Evolutionary conservation across 92 coral and sea anemone species (phyloP), one percentile per base, ranked within the genome.

Genomic region (Galaxea fascicularis): DNA sequence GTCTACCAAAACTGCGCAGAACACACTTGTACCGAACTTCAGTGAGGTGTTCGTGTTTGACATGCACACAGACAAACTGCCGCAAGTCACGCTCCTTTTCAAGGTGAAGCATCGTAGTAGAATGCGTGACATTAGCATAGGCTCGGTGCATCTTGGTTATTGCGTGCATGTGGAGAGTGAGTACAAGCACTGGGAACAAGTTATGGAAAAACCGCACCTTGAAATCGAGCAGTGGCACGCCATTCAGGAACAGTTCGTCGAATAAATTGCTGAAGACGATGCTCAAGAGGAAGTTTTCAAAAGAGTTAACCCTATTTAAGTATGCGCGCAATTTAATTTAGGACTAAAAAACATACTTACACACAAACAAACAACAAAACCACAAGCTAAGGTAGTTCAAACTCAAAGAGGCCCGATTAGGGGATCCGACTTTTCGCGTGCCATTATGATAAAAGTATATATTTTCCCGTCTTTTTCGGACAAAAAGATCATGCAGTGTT

Each of bases 181-280:
- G 81, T 93, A 93, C 85, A 97, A 91, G 77, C 99, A 97, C 85
- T 97, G 98, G 97, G 99, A 92, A 54, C 95, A 93, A 83, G 97
- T 93, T 1, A 62, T 97, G 74, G 94, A 97, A 44, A 95, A 95
- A 57, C 99, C 99, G 8, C 98, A 95, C 59, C 80, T 97, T 52
- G 88, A 85, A 20, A 97, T 97, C 49, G 98, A 89, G 10, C 90
- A 90, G 59, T 97, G 99, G 99, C 99, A 97, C 58, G 77, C 82
- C 16, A 79, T 97, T 9, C 94, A 89, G 59, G 90, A 86, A 12
- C 68, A 82, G 18, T 82, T 82, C 57, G 57, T 82, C 10, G 78
- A 71, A 56, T 82, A 58, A 82, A 22, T 54, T 24, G 45, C n/a
- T 8, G 14, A 74, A 12, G 52, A 21, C 62, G 8, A 12, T 13